phyloP scores from a whole-genome alignment of 2,797 vertebrate species.

The Sciaenops ocellatus region DNA sequence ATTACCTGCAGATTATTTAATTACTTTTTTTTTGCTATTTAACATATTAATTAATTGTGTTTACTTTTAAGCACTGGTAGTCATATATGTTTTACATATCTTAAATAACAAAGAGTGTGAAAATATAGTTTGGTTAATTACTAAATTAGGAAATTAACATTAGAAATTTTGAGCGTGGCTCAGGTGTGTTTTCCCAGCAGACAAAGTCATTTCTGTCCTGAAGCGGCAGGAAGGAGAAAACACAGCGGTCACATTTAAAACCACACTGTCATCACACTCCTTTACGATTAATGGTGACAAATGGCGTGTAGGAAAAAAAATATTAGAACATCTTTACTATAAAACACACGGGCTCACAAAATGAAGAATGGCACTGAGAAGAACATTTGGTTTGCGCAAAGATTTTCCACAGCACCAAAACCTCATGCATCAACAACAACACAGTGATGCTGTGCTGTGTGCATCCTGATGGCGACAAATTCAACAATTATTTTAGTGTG shows the following conservation, averaged over 20 bases:
- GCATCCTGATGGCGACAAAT: conserved; percentile 86
- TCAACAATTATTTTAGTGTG: conserved; percentile 86
- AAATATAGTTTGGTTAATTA: background rate
- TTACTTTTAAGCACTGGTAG: background rate
- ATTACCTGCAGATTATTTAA: background rate
- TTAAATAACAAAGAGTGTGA: background rate
- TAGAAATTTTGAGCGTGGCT: background rate
- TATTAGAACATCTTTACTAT: conserved; percentile 55
- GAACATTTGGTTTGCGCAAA: conserved; percentile 70
- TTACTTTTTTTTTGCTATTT: background rate
- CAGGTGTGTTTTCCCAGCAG: conserved; percentile 31
- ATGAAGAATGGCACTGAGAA: conserved; percentile 62
- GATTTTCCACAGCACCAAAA: conserved; percentile 65
- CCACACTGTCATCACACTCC: conserved; percentile 45
- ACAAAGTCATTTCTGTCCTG: conserved; percentile 30
- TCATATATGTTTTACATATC: background rate
- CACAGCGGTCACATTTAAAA: conserved; percentile 56
- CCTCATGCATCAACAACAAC: conserved; percentile 81
- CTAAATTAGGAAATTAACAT: background rate
- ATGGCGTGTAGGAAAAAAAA: conserved; percentile 25
- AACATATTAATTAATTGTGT: background rate
- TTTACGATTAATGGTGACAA: conserved; percentile 58
- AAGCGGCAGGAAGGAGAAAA: conserved; percentile 17
- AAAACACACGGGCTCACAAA: conserved; percentile 36
- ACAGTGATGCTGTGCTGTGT: conserved; percentile 70